These are phyloP conservation scores for Entomyzon cyanotis DNA, from an alignment of 2,113 vertebrate genomes.

Conservation along the genomic window DNA sequence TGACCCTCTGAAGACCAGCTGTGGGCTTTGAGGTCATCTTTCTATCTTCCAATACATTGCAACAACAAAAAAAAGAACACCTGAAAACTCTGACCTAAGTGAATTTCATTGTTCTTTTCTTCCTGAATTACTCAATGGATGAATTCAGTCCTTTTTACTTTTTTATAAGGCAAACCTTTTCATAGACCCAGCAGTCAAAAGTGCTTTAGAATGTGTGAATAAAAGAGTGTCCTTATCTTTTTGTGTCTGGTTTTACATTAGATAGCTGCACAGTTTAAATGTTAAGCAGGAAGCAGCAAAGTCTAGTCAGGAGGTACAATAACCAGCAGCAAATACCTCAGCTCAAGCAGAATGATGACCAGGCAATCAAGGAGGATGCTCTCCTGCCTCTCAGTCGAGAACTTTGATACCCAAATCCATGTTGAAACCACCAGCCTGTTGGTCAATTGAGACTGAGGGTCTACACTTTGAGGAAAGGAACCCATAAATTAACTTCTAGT, in stretches of 20 bases:
- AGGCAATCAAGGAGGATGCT: slow-evolving; percentile 35
- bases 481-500: slow-evolving; percentile 58
- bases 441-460: slow-evolving; percentile 29
- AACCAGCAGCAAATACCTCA: background rate
- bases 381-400: slow-evolving; percentile 2
- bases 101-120: background rate
- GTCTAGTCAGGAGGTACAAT: slow-evolving; percentile 24
- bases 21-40: background rate
- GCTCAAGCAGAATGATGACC: slow-evolving; percentile 47
- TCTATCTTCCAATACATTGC: background rate
- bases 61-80: background rate
- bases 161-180: background rate
- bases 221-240: background rate
- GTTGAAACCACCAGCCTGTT: slow-evolving; percentile 39
- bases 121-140: background rate
- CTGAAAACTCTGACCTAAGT: background rate
- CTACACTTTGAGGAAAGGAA: slow-evolving; percentile 31
- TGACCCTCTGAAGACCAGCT: background rate
- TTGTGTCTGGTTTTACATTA: background rate
- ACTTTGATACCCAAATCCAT: background rate
- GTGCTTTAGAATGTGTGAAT: background rate
- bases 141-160: background rate
- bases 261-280: background rate
- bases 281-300: background rate
- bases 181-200: slow-evolving; percentile 3